phyloP scores from a whole-genome alignment of 1,140 invertebrate species.

The Mylabris phalerata region DNA sequence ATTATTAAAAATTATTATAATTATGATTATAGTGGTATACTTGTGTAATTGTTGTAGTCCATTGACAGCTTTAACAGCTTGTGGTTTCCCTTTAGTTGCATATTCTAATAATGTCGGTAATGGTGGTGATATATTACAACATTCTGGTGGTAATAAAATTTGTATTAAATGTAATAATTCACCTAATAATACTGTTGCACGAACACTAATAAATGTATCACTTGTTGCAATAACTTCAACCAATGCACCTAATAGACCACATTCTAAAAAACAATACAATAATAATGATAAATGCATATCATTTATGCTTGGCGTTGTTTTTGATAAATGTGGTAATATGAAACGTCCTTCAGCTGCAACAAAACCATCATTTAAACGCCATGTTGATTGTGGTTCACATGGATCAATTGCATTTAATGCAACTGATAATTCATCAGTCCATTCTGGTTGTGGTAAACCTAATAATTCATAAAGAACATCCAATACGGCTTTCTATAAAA shows the following conservation, averaged over 20 bases:
- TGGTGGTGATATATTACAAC: conserved; percentile 72
- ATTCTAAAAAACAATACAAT: conserved; percentile 79
- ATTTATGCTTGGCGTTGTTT: conserved; percentile 79
- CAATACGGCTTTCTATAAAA: conserved; percentile 79
- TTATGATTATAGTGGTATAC: conserved; percentile 17
- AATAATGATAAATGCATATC: conserved; percentile 87
- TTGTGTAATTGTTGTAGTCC: conserved; percentile 70
- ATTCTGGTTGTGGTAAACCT: conserved; percentile 74
- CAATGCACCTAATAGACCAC: conserved; percentile 78
- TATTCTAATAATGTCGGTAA: conserved; percentile 72
- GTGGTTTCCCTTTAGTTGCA: conserved; percentile 66
- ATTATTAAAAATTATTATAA: conserved; percentile 4
- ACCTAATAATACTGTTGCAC: conserved; percentile 80
- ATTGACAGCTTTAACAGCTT: conserved; percentile 73
- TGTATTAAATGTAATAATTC: conserved; percentile 83
- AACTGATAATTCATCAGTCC: conserved; percentile 84
- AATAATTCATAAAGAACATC: conserved; percentile 88
- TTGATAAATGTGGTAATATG: conserved; percentile 73
- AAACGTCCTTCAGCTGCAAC: conserved; percentile 79
- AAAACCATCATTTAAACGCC: conserved; percentile 87
- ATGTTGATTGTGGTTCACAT: conserved; percentile 69
- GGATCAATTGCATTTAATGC: conserved; percentile 83
- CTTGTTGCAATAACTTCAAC: conserved; percentile 85
- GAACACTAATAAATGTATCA: conserved; percentile 81
- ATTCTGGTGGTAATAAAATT: conserved; percentile 74